These are phyloP conservation scores for Triplophysa dalaica DNA, from an alignment of 2,113 vertebrate genomes.

Conservation along the genomic window DNA sequence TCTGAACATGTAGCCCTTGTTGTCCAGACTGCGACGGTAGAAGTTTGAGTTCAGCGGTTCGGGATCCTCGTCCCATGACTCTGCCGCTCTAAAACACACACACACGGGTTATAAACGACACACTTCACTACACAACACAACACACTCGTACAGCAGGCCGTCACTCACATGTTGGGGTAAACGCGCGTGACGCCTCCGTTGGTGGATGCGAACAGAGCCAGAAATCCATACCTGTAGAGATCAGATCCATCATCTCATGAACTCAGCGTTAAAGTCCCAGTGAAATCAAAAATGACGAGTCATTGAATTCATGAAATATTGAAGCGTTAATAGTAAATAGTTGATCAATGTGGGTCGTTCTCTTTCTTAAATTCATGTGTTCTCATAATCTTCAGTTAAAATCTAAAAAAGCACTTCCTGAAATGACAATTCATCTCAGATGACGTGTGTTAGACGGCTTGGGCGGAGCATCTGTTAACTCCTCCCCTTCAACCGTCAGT, in stretches of 20 bases:
- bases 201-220: conserved; percentile 94
- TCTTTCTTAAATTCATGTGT: no score
- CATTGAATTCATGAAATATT: no score
- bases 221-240: conserved; percentile 87
- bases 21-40: conserved; percentile 93
- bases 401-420: no score
- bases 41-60: conserved; percentile 96
- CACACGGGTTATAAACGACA: background rate
- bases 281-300: no score
- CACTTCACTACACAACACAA: background rate
- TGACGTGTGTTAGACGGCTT: no score
- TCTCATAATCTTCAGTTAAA: no score
- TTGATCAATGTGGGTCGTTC: no score
- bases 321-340: no score
- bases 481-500: no score
- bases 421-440: no score
- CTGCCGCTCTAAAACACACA: conserved; percentile 80
- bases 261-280: background rate
- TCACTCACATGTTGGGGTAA: conserved; percentile 92
- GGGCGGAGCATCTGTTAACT: no score
- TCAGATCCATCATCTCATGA: background rate
- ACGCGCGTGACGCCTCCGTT: conserved; percentile 93
- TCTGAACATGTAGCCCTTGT: conserved; percentile 92
- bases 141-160: background rate
- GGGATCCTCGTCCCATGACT: conserved; percentile 91